Percentiles rank a stretch among this genome's conserved stretches.
phyloP scores from a whole-genome alignment of 2,113 vertebrate species.

The Empidonax alnorum region DNA sequence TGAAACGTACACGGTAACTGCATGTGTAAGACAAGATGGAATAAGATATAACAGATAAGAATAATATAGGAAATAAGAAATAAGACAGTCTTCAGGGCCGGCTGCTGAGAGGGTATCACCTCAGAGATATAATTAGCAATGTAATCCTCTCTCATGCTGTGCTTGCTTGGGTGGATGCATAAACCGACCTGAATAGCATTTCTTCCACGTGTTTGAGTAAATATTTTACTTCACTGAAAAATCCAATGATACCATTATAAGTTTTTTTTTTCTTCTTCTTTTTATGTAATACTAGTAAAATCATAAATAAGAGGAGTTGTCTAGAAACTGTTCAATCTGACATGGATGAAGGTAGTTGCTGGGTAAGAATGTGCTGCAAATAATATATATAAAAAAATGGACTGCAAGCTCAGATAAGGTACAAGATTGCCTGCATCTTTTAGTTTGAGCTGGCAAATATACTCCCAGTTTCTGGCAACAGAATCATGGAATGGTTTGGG shows the following conservation, averaged over 20 bases:
- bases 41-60: neutral
- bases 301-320: neutral
- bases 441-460: neutral
- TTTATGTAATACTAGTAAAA: neutral
- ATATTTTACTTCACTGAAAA: neutral
- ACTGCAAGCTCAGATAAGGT: neutral
- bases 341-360: neutral
- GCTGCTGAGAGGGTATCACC: neutral
- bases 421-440: neutral
- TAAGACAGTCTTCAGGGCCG: neutral
- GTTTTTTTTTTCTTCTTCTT: neutral
- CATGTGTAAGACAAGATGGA: neutral
- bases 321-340: neutral
- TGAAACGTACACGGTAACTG: neutral
- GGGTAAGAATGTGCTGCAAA: neutral
- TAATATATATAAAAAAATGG: neutral
- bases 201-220: neutral
- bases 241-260: neutral
- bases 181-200: rapidly evolving
- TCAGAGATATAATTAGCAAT: neutral
- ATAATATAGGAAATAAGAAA: neutral
- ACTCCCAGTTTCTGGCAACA: neutral
- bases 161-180: neutral
- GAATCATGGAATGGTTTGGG: neutral
- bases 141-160: neutral